Evolutionary conservation across 2,113 vertebrate genomes (phyloP).

Genomic region (Mormoops blainvillei): DNA sequence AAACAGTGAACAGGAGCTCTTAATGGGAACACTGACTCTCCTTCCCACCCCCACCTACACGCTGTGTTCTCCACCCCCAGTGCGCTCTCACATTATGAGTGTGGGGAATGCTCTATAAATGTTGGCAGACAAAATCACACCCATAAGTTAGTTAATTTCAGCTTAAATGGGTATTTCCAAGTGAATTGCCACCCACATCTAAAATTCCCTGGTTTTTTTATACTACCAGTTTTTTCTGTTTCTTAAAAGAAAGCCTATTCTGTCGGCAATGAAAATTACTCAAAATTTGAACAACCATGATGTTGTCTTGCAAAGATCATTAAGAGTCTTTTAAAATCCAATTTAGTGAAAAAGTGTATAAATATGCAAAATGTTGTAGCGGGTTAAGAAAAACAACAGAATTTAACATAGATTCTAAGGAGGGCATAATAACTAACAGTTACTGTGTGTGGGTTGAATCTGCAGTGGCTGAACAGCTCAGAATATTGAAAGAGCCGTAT

Average conservation of each 20-base stretch:
- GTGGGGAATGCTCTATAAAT: background rate
- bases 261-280: slow-evolving; percentile 31
- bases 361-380: slow-evolving; percentile 42
- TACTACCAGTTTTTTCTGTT: background rate
- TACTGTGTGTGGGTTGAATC: slow-evolving; percentile 41
- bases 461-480: slow-evolving; percentile 10
- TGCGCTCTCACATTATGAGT: background rate
- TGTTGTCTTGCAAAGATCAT: slow-evolving; percentile 42
- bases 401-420: slow-evolving; percentile 36
- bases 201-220: slow-evolving; percentile 52
- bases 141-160: background rate
- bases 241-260: slow-evolving; percentile 26
- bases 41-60: too few species aligned
- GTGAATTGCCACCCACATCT: slow-evolving; percentile 47
- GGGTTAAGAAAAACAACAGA: slow-evolving; percentile 30
- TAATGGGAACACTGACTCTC: background rate
- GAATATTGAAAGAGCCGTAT: slow-evolving; percentile 32
- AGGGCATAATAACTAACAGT: slow-evolving; percentile 27
- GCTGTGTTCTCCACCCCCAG: background rate
- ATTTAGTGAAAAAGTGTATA: slow-evolving; percentile 18
- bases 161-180: background rate
- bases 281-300: slow-evolving; percentile 37
- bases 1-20: background rate
- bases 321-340: slow-evolving; percentile 24
- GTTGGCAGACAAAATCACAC: slow-evolving; percentile 7